Evolutionary conservation across 2,888 invertebrate genomes (phyloP), one percentile per base, ranked within the genome.

Genomic region (Marasmarcha lunaedactyla): DNA sequence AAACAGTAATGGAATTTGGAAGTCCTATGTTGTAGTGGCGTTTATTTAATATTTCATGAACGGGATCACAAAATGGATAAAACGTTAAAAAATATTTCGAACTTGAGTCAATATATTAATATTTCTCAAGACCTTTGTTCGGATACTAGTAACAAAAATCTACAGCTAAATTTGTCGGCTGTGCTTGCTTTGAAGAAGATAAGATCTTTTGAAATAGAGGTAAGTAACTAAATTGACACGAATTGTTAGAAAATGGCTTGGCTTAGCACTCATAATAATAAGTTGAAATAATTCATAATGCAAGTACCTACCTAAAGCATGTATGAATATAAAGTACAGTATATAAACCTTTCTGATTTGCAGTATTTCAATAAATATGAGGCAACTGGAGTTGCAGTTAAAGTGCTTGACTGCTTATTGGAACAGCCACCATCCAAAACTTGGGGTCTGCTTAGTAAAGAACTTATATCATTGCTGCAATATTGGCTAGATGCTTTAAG

Each of bases 401-500:
- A 58, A n/a, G 47, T 73, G 14, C 52, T 78, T 27, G 61, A 65
- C 39, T 44, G 52, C 2, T 50, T 79, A 43, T 49, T 77, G 14
- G 44, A 42, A 38, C 44, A 57, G 12, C 69, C 71, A 2, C 52
- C 70, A 6, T 66, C 69, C 0, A 70, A 70, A 50, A 63, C 58
- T 33, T 77, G 76, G 77, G 49, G 51, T 13, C 47, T 68, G 1
- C 50, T 74, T 2, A 64, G 66, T 2, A 66, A 63, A 38, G 71
- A 77, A 33, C 34, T 77, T 14, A 54, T 72, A 7, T 47, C 39
- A 3, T 38, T 70, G 10, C 45, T 78, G 14, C 61, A 69, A 40
- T 77, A 68, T 49, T 78, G 78, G 78, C 50, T 78, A 1, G 64
- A 70, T 33, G 67, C 66, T 27, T 40, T 72, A 7, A 57, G 65